phyloP scores from a whole-genome alignment of 1,140 invertebrate species.

The Cydia amplana region DNA sequence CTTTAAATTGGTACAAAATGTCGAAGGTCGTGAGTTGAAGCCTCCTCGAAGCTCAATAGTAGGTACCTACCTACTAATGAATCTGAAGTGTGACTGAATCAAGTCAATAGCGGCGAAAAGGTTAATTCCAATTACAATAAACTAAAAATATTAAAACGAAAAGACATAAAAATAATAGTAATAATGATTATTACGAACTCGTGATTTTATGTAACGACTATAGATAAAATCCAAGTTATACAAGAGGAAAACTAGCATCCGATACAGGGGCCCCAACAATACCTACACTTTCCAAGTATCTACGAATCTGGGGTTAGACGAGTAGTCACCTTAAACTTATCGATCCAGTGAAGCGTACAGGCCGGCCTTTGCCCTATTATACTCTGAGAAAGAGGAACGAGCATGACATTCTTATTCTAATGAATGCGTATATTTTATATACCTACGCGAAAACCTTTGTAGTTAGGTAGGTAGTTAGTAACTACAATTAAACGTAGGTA shows the following conservation, averaged over 20 bases:
- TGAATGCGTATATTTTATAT: background rate
- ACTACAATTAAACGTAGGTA: no score
- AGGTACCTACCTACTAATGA: no score
- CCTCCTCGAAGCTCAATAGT: no score
- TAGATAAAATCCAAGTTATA: background rate
- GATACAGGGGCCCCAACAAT: background rate
- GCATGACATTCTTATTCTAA: conserved; percentile 10
- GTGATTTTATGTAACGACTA: background rate
- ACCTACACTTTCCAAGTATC: background rate
- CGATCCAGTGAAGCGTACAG: conserved; percentile 17
- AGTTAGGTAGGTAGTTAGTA: background rate
- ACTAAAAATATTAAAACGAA: no score
- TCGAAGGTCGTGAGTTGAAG: no score
- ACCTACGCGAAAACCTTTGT: background rate
- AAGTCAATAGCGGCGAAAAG: no score
- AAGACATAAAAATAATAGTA: no score
- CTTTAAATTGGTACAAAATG: no score
- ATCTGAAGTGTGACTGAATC: no score
- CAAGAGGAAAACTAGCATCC: background rate
- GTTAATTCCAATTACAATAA: no score
- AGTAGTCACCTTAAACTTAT: conserved; percentile 31
- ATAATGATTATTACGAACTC: no score
- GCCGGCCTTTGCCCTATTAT: conserved; percentile 20
- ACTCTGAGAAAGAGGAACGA: conserved; percentile 8
- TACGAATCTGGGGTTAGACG: conserved; percentile 28